Conservation (phyloP, 2,888 invertebrate species). For the Thecocarcelia acutangulata region DNA sequence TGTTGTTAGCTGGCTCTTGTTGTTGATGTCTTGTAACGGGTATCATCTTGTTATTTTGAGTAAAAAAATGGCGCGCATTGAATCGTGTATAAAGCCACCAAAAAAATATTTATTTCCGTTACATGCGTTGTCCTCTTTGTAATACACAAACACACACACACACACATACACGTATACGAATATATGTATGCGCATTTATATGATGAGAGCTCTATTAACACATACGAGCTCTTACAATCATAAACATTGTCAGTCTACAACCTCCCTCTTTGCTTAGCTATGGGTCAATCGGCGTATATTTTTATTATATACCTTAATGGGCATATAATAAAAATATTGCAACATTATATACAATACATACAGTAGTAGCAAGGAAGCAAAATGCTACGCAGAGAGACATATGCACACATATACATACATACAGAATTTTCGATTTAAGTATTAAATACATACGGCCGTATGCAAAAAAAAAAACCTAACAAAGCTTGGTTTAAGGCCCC, state of each 20-base stretch:
- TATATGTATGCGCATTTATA: not conserved
- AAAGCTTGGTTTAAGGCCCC: too few species aligned
- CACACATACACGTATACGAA: not conserved
- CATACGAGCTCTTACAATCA: too few species aligned
- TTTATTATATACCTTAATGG: not conserved
- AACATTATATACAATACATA: too few species aligned
- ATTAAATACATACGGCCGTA: too few species aligned
- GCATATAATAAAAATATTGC: too few species aligned
- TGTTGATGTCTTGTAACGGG: slow-evolving; percentile 25
- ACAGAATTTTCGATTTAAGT: too few species aligned
- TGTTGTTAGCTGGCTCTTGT: slow-evolving; percentile 29
- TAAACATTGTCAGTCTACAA: slow-evolving; percentile 7
- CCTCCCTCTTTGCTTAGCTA: slow-evolving; percentile 36
- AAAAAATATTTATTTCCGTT: slow-evolving; percentile 27
- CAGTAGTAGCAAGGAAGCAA: too few species aligned
- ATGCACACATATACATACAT: too few species aligned
- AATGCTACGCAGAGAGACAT: too few species aligned
- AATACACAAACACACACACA: not conserved
- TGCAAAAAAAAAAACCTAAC: too few species aligned
- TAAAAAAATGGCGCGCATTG: slow-evolving; percentile 55
- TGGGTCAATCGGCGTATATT: slow-evolving; percentile 21
- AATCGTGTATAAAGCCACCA: slow-evolving; percentile 20
- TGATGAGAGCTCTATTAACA: too few species aligned
- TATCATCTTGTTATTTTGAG: slow-evolving; percentile 12
- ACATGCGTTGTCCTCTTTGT: not conserved